Conservation (phyloP, 2,888 invertebrate species). For the Trypoxylon attenuatum region DNA sequence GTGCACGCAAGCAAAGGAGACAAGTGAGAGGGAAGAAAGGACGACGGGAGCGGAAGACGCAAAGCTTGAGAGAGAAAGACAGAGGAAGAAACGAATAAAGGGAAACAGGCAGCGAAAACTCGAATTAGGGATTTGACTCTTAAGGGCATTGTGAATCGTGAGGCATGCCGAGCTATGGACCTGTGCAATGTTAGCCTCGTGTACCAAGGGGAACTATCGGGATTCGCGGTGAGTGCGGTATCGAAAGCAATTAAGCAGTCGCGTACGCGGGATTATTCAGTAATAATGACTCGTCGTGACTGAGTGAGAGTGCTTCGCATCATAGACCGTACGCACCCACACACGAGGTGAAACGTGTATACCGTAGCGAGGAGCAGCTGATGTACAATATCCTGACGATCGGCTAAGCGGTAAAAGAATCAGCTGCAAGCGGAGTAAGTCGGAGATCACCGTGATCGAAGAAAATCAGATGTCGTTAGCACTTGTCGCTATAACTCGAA, state of each 20-base stretch:
- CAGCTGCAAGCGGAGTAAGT: slow-evolving; percentile 6
- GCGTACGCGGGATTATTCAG: slow-evolving; percentile 16
- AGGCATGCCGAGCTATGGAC: slow-evolving; percentile 1
- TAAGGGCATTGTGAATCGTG: too few relatives aligned
- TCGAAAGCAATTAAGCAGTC: slow-evolving; percentile 42
- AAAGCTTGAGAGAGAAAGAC: too few relatives aligned
- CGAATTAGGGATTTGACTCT: too few relatives aligned
- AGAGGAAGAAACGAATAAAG: too few relatives aligned
- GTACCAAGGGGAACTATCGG: slow-evolving; percentile 21
- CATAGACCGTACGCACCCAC: background rate
- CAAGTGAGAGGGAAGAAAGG: too few relatives aligned
- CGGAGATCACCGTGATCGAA: slow-evolving; percentile 19
- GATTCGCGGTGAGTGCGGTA: slow-evolving; percentile 36
- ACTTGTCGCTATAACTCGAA: slow-evolving; percentile 10
- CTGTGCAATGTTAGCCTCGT: slow-evolving; percentile 19
- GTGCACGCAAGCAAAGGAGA: too few relatives aligned
- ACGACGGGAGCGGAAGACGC: too few relatives aligned
- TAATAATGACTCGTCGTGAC: slow-evolving; percentile 35
- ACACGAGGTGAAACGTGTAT: background rate
- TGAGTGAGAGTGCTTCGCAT: background rate
- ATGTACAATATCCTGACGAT: too few relatives aligned
- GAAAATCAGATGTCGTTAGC: slow-evolving; percentile 29
- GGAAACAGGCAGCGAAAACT: too few relatives aligned
- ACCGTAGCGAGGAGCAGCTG: background rate
- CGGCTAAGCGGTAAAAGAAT: background rate